These are phyloP conservation scores for Fundulus diaphanus DNA, from an alignment of 2,797 vertebrate species.

Conservation along the genomic window DNA sequence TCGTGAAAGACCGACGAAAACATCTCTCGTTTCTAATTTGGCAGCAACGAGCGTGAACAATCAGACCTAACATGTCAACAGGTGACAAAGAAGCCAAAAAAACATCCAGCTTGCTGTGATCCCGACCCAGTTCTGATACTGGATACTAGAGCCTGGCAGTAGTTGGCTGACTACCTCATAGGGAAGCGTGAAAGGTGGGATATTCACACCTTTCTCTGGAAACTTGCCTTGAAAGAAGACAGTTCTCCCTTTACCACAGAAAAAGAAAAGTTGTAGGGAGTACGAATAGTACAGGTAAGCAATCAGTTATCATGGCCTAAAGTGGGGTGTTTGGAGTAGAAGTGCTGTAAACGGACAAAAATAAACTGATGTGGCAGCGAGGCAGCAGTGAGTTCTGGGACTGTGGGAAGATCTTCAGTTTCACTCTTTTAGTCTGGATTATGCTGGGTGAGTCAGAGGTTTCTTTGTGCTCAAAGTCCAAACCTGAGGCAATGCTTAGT, in stretches of 20 bases:
- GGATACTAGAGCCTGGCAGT: constrained; percentile 67
- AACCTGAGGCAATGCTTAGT: constrained; percentile 47
- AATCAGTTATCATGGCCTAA: background rate
- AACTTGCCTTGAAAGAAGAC: constrained; percentile 50
- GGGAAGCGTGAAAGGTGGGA: constrained; percentile 32
- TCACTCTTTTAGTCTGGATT: constrained; percentile 26
- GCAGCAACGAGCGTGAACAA: constrained; percentile 25
- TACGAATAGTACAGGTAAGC: constrained; percentile 40
- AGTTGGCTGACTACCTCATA: constrained; percentile 49
- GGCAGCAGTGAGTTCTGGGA: background rate
- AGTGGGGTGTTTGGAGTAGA: background rate
- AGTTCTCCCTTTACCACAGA: constrained; percentile 55
- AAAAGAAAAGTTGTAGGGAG: constrained; percentile 39
- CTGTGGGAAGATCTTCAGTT: constrained; percentile 23
- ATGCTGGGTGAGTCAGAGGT: constrained; percentile 35
- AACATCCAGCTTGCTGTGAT: constrained; percentile 57
- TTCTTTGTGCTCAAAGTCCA: constrained; percentile 31
- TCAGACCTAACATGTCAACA: constrained; percentile 62
- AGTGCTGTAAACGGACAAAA: background rate
- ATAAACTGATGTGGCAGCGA: background rate
- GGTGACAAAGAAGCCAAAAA: constrained; percentile 46
- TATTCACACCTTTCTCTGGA: constrained; percentile 59
- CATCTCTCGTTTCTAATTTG: constrained; percentile 42
- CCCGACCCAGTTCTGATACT: constrained; percentile 60
- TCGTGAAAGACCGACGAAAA: constrained; percentile 12